Conservation (phyloP, 2,888 invertebrate genomes). For the Tetranychus truncatus region DNA sequence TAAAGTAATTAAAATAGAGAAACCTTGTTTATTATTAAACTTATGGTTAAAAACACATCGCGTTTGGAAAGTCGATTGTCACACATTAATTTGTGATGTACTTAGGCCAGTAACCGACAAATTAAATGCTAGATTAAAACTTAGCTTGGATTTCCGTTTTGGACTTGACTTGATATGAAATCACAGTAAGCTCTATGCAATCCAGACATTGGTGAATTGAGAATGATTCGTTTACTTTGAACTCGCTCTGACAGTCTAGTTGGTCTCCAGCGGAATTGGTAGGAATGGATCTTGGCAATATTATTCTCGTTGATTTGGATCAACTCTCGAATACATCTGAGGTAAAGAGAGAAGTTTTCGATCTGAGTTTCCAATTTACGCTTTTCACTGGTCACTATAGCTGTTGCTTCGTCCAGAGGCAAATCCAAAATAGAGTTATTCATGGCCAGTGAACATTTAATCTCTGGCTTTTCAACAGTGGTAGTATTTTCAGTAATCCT, state of each 20-base stretch:
- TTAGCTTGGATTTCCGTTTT: no score
- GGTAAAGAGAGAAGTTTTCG: conserved; percentile 3
- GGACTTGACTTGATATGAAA: no score
- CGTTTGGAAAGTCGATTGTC: no score
- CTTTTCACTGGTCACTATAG: background rate
- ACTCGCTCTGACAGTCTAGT: background rate
- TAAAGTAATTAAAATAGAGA: no score
- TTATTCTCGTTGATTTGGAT: background rate
- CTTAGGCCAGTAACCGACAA: no score
- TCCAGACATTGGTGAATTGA: background rate
- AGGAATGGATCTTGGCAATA: conserved; percentile 4
- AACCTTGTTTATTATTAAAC: no score
- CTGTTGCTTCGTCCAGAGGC: background rate
- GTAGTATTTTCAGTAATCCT: background rate
- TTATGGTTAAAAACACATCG: no score
- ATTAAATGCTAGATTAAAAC: no score
- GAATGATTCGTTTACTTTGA: background rate
- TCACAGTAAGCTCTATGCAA: no score
- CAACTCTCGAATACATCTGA: conserved; percentile 1
- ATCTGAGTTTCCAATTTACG: background rate
- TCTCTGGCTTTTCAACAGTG: background rate
- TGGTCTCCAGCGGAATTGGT: conserved; percentile 3
- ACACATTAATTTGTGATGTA: no score
- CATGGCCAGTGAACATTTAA: background rate
- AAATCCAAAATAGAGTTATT: background rate